Conservation (phyloP, 2,797 vertebrate species). For the Helarctos malayanus region DNA sequence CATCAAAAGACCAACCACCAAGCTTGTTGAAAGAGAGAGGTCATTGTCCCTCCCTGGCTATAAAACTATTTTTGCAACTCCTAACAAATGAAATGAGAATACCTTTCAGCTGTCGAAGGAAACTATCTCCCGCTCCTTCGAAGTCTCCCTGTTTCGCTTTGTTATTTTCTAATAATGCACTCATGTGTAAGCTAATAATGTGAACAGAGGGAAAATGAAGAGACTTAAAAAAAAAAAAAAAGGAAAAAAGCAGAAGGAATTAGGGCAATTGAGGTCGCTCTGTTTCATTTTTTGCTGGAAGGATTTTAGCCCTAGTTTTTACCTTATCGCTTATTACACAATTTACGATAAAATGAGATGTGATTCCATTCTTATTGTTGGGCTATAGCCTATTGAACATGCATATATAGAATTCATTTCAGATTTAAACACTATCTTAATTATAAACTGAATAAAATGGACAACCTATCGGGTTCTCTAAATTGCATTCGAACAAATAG, state of each 20-base stretch:
- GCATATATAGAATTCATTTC: constrained; percentile 96
- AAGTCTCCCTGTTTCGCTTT: constrained; percentile 90
- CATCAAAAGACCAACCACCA: constrained; percentile 94
- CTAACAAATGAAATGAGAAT: constrained; percentile 93
- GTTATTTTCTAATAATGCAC: constrained; percentile 94
- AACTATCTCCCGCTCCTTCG: constrained; percentile 91
- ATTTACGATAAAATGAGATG: constrained; percentile 96
- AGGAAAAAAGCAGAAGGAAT: constrained; percentile 92
- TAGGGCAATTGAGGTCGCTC: constrained; percentile 96
- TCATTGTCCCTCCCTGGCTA: constrained; percentile 92
- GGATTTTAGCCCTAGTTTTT: constrained; percentile 96
- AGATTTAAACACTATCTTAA: constrained; percentile 94
- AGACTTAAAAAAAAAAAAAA: constrained; percentile 89
- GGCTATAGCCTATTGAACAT: constrained; percentile 93
- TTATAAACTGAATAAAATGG: constrained; percentile 92
- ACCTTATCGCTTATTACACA: constrained; percentile 98
- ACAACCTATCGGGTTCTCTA: constrained; percentile 90
- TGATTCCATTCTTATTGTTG: constrained; percentile 94
- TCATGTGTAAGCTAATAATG: constrained; percentile 96
- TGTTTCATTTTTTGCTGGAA: constrained; percentile 94
- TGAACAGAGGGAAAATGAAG: constrained; percentile 95
- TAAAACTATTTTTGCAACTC: constrained; percentile 95
- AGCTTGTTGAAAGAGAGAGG: constrained; percentile 93
- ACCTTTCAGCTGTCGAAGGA: constrained; percentile 92
- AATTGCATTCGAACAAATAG: constrained; percentile 93